Percentiles rank a stretch among this genome's conserved stretches.
Conservation (phyloP, 2,888 invertebrate species). For the Automeris io region DNA sequence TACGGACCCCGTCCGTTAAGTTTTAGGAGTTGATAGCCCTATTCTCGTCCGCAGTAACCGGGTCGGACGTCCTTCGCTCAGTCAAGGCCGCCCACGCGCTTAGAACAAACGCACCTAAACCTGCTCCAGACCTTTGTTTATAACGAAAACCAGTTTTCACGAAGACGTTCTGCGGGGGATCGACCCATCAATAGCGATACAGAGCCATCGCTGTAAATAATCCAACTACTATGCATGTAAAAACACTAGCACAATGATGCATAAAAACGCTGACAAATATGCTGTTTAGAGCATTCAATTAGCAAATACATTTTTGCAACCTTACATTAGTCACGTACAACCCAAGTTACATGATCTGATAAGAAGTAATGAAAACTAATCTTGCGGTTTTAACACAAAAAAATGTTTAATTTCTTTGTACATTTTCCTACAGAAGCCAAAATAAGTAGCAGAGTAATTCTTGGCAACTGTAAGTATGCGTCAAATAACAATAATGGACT, state of each 20-base stretch:
- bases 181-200: not conserved
- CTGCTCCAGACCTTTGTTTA: conserved; percentile 47
- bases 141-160: conserved; percentile 37
- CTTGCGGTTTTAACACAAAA: not conserved
- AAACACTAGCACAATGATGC: not conserved
- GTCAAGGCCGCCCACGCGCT: conserved; percentile 66
- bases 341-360: conserved; percentile 3
- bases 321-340: not conserved
- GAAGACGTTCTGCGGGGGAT: conserved; percentile 16
- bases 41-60: too few species aligned
- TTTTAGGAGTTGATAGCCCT: too few species aligned
- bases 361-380: not conserved
- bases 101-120: conserved; percentile 38
- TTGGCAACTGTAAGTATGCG: conserved; percentile 3
- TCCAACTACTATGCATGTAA: not conserved
- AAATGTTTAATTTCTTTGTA: not conserved
- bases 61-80: conserved; percentile 49
- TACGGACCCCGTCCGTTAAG: too few species aligned
- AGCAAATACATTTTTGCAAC: conserved; percentile 1
- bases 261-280: conserved; percentile 13
- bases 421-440: too few species aligned
- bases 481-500: conserved; percentile 5
- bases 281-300: conserved; percentile 12
- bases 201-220: not conserved
- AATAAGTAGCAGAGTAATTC: not conserved